phyloP scores from a whole-genome alignment of 2,113 vertebrate genomes.

The Otus sunia region DNA sequence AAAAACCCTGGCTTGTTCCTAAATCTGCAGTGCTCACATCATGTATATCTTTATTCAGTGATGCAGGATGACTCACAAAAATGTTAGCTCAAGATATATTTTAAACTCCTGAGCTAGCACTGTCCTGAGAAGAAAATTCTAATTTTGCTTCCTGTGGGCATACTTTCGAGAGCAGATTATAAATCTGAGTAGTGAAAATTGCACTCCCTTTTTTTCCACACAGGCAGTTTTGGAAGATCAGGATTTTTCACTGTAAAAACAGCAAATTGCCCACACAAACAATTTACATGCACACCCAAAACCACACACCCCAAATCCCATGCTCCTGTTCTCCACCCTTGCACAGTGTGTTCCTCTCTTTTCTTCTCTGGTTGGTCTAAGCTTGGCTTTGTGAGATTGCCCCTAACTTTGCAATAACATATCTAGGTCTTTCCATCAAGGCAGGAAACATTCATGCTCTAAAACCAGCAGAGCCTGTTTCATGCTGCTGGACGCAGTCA shows the following conservation, averaged over 20 bases:
- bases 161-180: slow-evolving; percentile 31
- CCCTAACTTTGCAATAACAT: not conserved
- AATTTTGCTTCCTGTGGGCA: slow-evolving; percentile 55
- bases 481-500: not conserved
- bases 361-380: not conserved
- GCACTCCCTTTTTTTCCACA: slow-evolving; percentile 4
- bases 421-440: not conserved
- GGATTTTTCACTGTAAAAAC: slow-evolving; percentile 41
- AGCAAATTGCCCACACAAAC: slow-evolving; percentile 44
- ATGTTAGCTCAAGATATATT: slow-evolving; percentile 55
- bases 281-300: slow-evolving; percentile 53
- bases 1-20: not conserved
- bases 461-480: not conserved
- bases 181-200: slow-evolving; percentile 55
- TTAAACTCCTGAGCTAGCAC: slow-evolving; percentile 43
- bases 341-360: not conserved
- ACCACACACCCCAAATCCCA: slow-evolving; percentile 28
- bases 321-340: slow-evolving; percentile 5
- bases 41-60: slow-evolving; percentile 31
- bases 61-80: slow-evolving; percentile 36
- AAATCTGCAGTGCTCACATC: slow-evolving; percentile 35
- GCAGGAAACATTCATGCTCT: not conserved
- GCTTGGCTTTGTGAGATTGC: not conserved
- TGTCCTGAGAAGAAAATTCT: slow-evolving; percentile 45
- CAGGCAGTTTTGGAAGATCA: slow-evolving; percentile 4